phyloP scores from a whole-genome alignment of 2,113 vertebrate genomes.

The Trichechus manatus region DNA sequence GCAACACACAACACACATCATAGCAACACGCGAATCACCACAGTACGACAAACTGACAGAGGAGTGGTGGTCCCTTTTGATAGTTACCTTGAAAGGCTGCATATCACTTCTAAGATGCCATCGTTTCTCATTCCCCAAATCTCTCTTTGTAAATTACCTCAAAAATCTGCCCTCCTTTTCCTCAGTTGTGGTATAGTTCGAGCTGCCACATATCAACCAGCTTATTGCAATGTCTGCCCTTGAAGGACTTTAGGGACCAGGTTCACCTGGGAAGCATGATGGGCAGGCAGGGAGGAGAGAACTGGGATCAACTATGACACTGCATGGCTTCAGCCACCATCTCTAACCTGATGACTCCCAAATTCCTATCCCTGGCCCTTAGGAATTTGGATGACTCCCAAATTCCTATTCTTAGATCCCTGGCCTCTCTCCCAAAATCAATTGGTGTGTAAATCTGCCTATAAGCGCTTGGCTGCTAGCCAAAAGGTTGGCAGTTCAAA shows the following conservation, averaged over 20 bases:
- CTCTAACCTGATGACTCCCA: background rate
- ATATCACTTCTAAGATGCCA: constrained; percentile 21
- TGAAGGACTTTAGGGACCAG: background rate
- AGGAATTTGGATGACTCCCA: background rate
- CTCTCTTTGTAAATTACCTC: constrained; percentile 15
- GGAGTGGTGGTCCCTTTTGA: background rate
- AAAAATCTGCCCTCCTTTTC: background rate
- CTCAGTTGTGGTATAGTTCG: background rate
- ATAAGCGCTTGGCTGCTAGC: background rate
- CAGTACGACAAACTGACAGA: background rate
- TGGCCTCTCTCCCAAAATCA: background rate
- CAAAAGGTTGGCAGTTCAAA: too few relatives aligned
- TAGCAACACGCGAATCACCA: background rate
- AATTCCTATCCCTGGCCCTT: background rate
- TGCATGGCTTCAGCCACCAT: background rate
- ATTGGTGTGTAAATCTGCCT: background rate
- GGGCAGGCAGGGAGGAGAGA: background rate
- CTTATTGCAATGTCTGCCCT: background rate
- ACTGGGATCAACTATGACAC: background rate
- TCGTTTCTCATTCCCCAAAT: constrained; percentile 55
- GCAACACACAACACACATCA: background rate
- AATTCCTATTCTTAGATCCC: too few relatives aligned
- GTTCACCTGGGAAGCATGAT: background rate
- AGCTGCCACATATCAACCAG: background rate
- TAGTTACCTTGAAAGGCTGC: background rate